These are phyloP conservation scores for Notodonta ziczac DNA, from an alignment of 2,888 invertebrate species.

Conservation along the genomic window DNA sequence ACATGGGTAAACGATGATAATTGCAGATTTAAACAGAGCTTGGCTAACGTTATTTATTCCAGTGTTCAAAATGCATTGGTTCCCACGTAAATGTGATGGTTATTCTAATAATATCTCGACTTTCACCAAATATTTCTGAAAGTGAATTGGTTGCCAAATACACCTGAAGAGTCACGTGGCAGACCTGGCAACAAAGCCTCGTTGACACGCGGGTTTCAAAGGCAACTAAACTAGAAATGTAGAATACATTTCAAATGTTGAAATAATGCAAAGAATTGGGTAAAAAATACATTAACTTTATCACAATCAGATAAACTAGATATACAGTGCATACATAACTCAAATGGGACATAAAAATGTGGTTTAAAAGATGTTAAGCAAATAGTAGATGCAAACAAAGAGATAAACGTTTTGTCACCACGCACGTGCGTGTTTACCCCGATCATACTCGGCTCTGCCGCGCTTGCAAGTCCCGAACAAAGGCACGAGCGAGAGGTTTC, in stretches of 20 bases:
- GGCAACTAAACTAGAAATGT: conserved; percentile 26
- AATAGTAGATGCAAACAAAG: conserved; percentile 60
- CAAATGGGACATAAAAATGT: conserved; percentile 33
- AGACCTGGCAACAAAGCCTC: conserved; percentile 52
- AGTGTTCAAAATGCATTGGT: conserved; percentile 13
- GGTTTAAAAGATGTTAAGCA: conserved; percentile 53
- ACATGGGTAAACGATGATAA: conserved; percentile 45
- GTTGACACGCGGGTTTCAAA: conserved; percentile 44
- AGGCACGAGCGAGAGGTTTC: conserved; percentile 26
- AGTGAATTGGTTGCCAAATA: conserved; percentile 55
- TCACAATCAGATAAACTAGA: conserved; percentile 24
- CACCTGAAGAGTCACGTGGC: conserved; percentile 45
- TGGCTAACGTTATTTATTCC: conserved; percentile 26
- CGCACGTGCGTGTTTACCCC: conserved; percentile 69
- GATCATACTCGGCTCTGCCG: conserved; percentile 43
- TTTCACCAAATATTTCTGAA: conserved; percentile 48
- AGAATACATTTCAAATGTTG: conserved; percentile 29
- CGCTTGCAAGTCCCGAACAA: conserved; percentile 38
- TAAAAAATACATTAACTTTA: conserved; percentile 17
- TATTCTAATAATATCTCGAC: conserved; percentile 23
- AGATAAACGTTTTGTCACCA: conserved; percentile 61
- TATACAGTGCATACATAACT: conserved; percentile 21
- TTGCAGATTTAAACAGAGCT: conserved; percentile 44
- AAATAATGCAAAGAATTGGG: conserved; percentile 12
- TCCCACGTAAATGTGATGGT: conserved; percentile 11